Evolutionary conservation across 2,888 invertebrate species (phyloP), one percentile per base, ranked within the genome.

Genomic region (Gonocerus acuteangulatus): DNA sequence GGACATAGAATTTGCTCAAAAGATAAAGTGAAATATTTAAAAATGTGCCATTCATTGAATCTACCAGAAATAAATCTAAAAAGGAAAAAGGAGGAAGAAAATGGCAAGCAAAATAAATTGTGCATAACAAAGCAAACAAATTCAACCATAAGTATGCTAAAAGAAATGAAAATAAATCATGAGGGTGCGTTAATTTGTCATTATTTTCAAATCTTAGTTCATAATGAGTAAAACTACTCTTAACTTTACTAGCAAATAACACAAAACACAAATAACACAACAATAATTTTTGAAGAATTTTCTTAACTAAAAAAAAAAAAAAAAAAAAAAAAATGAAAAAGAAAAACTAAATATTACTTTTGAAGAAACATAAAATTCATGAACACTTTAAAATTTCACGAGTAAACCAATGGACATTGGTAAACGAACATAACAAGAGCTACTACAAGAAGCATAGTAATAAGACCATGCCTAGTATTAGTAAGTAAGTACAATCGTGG

Each of bases 151-250:
- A 9, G 27, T 27, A 27, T 9, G 27, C 27, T 27, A 27, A 27
- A 9, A 27, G 16, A 48, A 21, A 59, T 34, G 48, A 62, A 49
- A 62, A 58, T 48, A 39, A 56, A 44, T 60, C 60, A 56, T 58
- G 61, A 62, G 63, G 62, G 64, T 62, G 62, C 64, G 64, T 62
- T 64, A 64, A 64, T 65, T 65, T 65, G 63, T 45, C 21, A 48
- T 48, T 19, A 44, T 59, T 15, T 23, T 47, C 34, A 45, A 32
- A 39, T 45, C 18, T 48, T 23, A 47, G 36, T 44, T 23, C 23
- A 49, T 19, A 15, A 11, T n/a, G 22, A 47, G 16, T 47, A 44
- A 44, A 45, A 48, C 48, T 59, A 48, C 58, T 48, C 34, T 61
- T 23, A 45, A 44, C 21, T n/a, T 27, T 15, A 54, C 18, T 13